These are phyloP conservation scores for Tenualosa ilisha DNA, from an alignment of 2,797 vertebrate genomes.

Conservation along the genomic window DNA sequence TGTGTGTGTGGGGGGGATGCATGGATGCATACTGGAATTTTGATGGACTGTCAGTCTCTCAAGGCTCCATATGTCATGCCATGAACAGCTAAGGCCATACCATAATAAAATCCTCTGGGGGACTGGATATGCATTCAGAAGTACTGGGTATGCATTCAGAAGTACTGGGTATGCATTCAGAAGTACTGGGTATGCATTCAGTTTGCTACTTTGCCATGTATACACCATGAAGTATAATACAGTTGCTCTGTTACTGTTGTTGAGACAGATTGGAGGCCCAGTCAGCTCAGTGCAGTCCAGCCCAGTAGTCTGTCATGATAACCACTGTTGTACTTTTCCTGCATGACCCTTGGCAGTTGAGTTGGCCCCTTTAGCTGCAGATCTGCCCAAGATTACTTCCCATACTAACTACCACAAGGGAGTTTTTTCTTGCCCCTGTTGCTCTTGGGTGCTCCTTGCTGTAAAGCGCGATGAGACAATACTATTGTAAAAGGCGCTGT, in stretches of 20 bases:
- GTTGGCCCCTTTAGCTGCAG: too few relatives aligned
- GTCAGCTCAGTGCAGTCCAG: not conserved
- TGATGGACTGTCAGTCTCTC: slow-evolving; percentile 2
- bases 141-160: not conserved
- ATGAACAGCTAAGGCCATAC: not conserved
- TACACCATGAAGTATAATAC: not conserved
- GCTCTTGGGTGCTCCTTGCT: too few relatives aligned
- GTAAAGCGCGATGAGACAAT: too few relatives aligned
- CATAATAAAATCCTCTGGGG: not conserved
- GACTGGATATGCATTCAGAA: not conserved
- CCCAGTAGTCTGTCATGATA: too few relatives aligned
- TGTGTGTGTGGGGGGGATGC: not conserved
- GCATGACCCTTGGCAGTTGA: too few relatives aligned
- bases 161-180: not conserved
- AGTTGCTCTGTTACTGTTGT: too few relatives aligned
- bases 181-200: not conserved
- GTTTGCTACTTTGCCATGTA: not conserved
- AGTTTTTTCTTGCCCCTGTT: too few relatives aligned
- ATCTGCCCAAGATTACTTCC: too few relatives aligned
- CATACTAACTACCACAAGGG: too few relatives aligned
- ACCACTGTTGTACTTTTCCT: too few relatives aligned
- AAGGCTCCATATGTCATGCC: not conserved
- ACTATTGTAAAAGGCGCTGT: too few relatives aligned
- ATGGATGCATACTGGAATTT: not conserved
- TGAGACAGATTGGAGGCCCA: not conserved